Percentiles rank a stretch among this genome's conserved stretches.
Evolutionary conservation across 1,140 invertebrate species (phyloP).

Genomic region (Drosophila carrolli): DNA sequence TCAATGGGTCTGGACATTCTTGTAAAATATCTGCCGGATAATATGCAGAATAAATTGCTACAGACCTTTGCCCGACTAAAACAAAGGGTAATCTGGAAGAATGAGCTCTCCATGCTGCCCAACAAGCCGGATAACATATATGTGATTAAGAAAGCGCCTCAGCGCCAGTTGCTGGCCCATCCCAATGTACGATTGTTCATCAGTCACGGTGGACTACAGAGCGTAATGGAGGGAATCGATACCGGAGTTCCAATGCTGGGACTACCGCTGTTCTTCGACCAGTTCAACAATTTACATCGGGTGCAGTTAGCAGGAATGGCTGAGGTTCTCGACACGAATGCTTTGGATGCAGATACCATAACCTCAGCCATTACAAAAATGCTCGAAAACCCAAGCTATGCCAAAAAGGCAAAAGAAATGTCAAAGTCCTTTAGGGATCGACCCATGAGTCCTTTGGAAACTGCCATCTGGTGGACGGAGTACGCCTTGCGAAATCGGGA

Average conservation of each 20-base stretch:
- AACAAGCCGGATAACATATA: constrained; percentile 87
- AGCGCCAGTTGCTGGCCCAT: constrained; percentile 84
- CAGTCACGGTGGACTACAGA: constrained; percentile 49
- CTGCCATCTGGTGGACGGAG: constrained; percentile 87
- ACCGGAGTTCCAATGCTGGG: constrained; percentile 51
- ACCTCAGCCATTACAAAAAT: constrained; percentile 22
- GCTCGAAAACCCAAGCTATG: constrained; percentile 24
- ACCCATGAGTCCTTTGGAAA: constrained; percentile 85
- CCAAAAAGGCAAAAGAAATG: constrained; percentile 58
- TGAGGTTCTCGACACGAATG: constrained; percentile 36
- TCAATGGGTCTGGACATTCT: constrained; percentile 87
- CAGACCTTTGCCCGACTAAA: constrained; percentile 37
- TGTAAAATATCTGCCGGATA: constrained; percentile 84
- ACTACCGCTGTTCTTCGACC: constrained; percentile 53
- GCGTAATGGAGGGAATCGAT: constrained; percentile 38
- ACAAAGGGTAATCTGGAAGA: constrained; percentile 84
- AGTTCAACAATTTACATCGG: constrained; percentile 46
- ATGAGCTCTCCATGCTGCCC: constrained; percentile 13
- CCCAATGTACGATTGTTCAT: constrained; percentile 49
- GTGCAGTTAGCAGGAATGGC: constrained; percentile 86
- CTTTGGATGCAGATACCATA: constrained; percentile 15
- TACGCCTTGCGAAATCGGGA: constrained; percentile 84
- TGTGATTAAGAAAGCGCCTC: constrained; percentile 85
- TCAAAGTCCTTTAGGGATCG: constrained; percentile 86
- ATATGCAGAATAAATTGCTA: constrained; percentile 75